Conservation (phyloP, 2,888 invertebrate genomes). For the Mamestra brassicae region DNA sequence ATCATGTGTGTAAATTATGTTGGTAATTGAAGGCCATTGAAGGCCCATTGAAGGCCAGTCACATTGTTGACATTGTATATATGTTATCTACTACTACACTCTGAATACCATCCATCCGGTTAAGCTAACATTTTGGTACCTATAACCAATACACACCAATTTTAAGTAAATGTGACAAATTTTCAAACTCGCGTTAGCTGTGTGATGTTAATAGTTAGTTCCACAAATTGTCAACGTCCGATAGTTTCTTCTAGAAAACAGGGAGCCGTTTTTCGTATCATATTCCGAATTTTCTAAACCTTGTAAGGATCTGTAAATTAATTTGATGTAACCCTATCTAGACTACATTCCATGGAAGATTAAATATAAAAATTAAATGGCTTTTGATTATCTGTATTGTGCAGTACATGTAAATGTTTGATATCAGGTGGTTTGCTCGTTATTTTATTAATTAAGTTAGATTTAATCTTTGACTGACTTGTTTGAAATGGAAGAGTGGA, state of each 20-base stretch:
- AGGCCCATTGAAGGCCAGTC: too few species aligned
- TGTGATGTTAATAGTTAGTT: too few species aligned
- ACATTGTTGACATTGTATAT: too few species aligned
- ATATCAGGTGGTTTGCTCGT: not conserved
- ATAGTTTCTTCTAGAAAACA: not conserved
- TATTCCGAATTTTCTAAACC: not conserved
- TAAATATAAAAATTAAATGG: not conserved
- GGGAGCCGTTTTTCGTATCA: not conserved
- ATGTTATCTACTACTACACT: too few species aligned
- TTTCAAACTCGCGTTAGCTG: too few species aligned
- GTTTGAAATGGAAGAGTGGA: not conserved
- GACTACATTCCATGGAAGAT: not conserved
- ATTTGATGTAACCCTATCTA: not conserved
- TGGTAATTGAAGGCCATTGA: too few species aligned
- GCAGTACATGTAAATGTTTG: not conserved
- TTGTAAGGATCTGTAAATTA: not conserved
- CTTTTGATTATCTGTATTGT: not conserved
- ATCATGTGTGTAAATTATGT: not conserved
- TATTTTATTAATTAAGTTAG: not conserved
- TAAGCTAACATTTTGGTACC: too few species aligned
- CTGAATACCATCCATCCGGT: too few species aligned
- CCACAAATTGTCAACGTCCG: too few species aligned
- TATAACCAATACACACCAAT: too few species aligned
- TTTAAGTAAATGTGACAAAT: too few species aligned
- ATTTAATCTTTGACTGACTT: constrained; percentile 8